Evolutionary conservation across 1,140 invertebrate species (phyloP).

Genomic region (Drosophila littoralis): DNA sequence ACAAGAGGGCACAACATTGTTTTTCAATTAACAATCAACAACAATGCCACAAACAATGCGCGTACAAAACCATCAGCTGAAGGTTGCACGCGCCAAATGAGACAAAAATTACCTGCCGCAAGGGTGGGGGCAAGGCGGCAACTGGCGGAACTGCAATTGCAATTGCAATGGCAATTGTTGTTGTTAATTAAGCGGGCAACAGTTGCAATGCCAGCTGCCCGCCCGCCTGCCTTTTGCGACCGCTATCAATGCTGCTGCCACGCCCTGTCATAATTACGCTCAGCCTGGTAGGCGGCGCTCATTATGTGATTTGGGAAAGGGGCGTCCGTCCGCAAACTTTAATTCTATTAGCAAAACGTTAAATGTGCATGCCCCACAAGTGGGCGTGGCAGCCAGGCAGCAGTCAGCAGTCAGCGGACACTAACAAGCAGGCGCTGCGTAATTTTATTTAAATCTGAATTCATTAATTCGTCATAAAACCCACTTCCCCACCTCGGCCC

Average conservation of each 20-base stretch:
- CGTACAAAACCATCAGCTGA: slow-evolving; percentile 47
- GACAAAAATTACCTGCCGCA: slow-evolving; percentile 73
- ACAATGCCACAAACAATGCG: slow-evolving; percentile 64
- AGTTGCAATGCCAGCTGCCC: no score
- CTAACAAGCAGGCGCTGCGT: slow-evolving; percentile 76
- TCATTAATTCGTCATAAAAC: slow-evolving; percentile 84
- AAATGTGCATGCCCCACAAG: slow-evolving; percentile 58
- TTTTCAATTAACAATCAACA: slow-evolving; percentile 83
- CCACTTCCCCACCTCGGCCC: slow-evolving; percentile 45
- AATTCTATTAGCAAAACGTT: slow-evolving; percentile 83
- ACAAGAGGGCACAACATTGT: slow-evolving; percentile 68
- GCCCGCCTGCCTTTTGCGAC: no score
- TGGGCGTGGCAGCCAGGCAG: slow-evolving; percentile 9
- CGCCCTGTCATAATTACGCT: slow-evolving; percentile 72
- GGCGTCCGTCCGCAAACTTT: slow-evolving; percentile 70
- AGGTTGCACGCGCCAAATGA: slow-evolving; percentile 71
- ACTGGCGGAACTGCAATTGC: background rate
- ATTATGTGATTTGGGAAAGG: slow-evolving; percentile 50
- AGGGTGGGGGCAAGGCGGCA: background rate
- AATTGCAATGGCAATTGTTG: slow-evolving; percentile 66
- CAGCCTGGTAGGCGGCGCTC: slow-evolving; percentile 47
- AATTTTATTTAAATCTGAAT: slow-evolving; percentile 84
- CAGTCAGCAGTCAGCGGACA: slow-evolving; percentile 15
- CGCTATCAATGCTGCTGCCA: slow-evolving; percentile 39
- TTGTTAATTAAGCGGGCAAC: slow-evolving; percentile 75